Conservation (phyloP, 2,113 vertebrate species). For the Gallinago jamesoni region DNA sequence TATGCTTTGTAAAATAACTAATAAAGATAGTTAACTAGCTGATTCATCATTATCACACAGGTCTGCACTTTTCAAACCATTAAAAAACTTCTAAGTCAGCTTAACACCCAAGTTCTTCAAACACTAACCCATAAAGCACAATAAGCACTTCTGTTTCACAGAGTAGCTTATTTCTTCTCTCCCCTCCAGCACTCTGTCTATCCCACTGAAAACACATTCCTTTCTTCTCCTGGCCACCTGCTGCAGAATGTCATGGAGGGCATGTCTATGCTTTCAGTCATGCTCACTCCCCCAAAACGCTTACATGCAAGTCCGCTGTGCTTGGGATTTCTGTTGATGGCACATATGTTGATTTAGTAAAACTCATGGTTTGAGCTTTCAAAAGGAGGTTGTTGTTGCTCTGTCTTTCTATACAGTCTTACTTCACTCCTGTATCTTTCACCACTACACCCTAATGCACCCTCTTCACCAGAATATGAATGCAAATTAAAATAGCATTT, state of each 20-base stretch:
- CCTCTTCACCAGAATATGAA: background rate
- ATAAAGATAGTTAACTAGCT: background rate
- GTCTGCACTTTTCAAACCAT: background rate
- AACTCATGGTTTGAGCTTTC: background rate
- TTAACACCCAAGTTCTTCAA: background rate
- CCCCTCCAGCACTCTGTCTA: background rate
- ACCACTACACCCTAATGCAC: background rate
- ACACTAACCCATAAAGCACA: background rate
- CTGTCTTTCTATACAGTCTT: background rate
- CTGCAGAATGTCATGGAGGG: background rate
- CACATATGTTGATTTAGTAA: fast-evolving
- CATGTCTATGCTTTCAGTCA: background rate
- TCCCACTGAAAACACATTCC: background rate
- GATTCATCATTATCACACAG: background rate
- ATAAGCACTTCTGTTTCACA: background rate
- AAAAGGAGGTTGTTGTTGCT: background rate
- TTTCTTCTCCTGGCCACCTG: background rate
- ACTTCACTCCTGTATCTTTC: background rate
- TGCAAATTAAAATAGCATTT: background rate
- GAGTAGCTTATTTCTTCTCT: background rate
- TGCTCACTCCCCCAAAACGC: background rate
- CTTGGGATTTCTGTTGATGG: background rate
- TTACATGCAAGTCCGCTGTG: background rate
- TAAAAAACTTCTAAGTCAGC: background rate
- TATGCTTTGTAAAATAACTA: background rate